These are phyloP conservation scores for Heliconius congener DNA, from an alignment of 1,140 invertebrate genomes.

Conservation along the genomic window DNA sequence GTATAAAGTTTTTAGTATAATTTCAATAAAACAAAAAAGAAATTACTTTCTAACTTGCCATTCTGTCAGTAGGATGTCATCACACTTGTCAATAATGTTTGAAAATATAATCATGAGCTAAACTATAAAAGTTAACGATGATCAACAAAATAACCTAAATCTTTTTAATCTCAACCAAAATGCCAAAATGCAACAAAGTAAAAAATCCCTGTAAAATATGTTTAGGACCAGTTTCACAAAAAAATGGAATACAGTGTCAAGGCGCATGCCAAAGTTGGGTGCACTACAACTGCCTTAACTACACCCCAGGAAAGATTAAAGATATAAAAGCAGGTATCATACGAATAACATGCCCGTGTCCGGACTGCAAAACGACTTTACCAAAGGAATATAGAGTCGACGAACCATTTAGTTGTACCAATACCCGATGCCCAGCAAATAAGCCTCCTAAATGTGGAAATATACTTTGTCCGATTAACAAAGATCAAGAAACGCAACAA, in stretches of 20 bases:
- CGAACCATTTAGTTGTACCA: slow-evolving; percentile 54
- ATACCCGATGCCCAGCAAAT: slow-evolving; percentile 58
- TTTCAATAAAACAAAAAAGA: slow-evolving; percentile 8
- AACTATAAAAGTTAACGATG: neutral
- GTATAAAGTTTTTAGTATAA: neutral
- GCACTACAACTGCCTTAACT: slow-evolving; percentile 61
- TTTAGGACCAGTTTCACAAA: slow-evolving; percentile 50
- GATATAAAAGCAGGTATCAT: slow-evolving; percentile 64
- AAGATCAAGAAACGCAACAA: slow-evolving; percentile 28
- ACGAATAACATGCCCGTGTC: slow-evolving; percentile 61
- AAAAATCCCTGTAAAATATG: slow-evolving; percentile 71
- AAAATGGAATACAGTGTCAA: slow-evolving; percentile 63
- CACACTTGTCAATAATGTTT: neutral
- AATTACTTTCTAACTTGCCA: neutral
- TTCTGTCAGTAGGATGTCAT: neutral
- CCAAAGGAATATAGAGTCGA: slow-evolving; percentile 55
- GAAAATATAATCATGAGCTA: slow-evolving; percentile 9
- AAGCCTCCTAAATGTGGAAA: slow-evolving; percentile 51
- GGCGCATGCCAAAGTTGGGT: slow-evolving; percentile 62
- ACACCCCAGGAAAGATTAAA: slow-evolving; percentile 61
- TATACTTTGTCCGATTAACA: slow-evolving; percentile 47
- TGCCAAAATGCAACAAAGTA: slow-evolving; percentile 55
- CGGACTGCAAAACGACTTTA: slow-evolving; percentile 54
- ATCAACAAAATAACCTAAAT: neutral
- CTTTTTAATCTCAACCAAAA: neutral